Evolutionary conservation across 2,113 vertebrate species (phyloP), one percentile per base, ranked within the genome.

Genomic region (Toxotes chatareus): DNA sequence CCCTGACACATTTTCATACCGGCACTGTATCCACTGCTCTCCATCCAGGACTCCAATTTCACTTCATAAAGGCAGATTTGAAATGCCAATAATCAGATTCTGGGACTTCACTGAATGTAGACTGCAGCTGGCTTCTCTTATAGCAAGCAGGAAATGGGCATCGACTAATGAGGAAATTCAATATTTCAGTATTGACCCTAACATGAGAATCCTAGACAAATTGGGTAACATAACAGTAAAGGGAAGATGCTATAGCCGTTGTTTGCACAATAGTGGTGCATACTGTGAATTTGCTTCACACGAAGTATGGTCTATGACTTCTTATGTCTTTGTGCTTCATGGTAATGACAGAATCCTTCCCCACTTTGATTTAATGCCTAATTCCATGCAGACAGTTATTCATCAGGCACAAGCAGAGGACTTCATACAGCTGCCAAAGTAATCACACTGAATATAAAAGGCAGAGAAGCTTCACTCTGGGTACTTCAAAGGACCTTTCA

Each of bases 361-460:
- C 63, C 38, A 16, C 31, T 79, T 82, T 83, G 76, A 88, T 88
- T 90, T 83, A 84, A 92, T 78, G 59, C 75, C 82, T 76, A 68
- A 87, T 75, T 89, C 78, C 61, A 88, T 49, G 65, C 68, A 86
- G 89, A 80, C 72, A 87, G 74, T 84, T 85, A 86, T 85, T 91
- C 85, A 89, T 88, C 85, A 81, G 62, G 66, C 81, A 80, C 51
- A 47, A 79, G 79, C 82, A 62, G 71, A 57, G 36, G 82, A 80
- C 80, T 88, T 90, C 79, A 89, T 57, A 83, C 75, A 84, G 86
- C 87, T 90, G 82, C 85, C 89, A 89, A 84, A 90, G 82, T 88
- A 93, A 93, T 92, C 88, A 89, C 67, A 66, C 55, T 27, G 77
- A 81, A 78, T 59, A 90, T 81, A 88, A 93, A 93, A 91, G 91